Conservation (phyloP, 2,797 vertebrate species). For the Anomalospiza imberbis region DNA sequence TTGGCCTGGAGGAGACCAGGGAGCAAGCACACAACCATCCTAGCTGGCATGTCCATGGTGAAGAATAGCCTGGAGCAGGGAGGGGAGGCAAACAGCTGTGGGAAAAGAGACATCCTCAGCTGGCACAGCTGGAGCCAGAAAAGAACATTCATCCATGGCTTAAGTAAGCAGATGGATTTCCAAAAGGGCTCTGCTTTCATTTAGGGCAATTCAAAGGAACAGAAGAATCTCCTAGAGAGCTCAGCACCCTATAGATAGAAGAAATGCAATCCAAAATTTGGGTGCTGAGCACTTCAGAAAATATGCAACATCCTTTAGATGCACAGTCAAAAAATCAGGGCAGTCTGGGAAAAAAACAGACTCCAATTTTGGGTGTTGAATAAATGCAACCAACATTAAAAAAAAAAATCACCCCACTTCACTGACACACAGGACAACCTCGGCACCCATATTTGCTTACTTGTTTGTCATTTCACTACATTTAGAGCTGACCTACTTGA, state of each 20-base stretch:
- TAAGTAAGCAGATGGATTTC: conserved; percentile 40
- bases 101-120: not conserved
- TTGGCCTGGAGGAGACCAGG: not conserved
- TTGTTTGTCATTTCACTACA: not conserved
- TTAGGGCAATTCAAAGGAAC: conserved; percentile 4
- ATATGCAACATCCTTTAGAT: not conserved
- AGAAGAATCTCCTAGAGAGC: conserved; percentile 1
- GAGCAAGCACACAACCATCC: not conserved
- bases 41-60: not conserved
- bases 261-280: not conserved
- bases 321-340: not conserved
- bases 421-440: not conserved
- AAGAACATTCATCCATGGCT: not conserved
- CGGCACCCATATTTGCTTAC: not conserved
- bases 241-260: not conserved
- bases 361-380: not conserved
- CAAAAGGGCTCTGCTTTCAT: conserved; percentile 43
- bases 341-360: not conserved
- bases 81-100: conserved; percentile 20
- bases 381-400: not conserved
- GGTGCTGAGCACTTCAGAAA: not conserved
- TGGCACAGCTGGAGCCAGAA: conserved; percentile 49
- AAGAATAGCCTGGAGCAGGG: not conserved
- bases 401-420: not conserved
- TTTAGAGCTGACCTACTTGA: not conserved